These are phyloP conservation scores for Cirrhinus molitorella DNA, from an alignment of 2,797 vertebrate species.

Conservation along the genomic window DNA sequence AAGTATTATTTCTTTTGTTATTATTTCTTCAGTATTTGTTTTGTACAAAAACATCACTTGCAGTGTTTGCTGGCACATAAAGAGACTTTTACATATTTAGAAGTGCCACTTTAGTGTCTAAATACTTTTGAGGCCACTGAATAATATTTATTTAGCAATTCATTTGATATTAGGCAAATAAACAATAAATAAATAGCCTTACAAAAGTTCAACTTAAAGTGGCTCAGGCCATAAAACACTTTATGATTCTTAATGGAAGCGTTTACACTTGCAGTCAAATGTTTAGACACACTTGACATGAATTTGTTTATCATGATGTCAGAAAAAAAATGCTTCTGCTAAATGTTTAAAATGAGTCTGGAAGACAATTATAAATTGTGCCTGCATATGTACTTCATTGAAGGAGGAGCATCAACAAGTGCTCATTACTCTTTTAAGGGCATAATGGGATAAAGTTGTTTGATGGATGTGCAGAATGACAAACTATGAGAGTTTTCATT, in stretches of 20 bases:
- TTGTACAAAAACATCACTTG: too few species aligned
- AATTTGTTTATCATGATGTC: background rate
- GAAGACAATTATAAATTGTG: background rate
- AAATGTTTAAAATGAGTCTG: background rate
- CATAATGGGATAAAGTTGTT: background rate
- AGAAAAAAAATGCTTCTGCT: background rate
- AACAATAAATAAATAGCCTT: background rate
- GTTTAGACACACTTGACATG: background rate
- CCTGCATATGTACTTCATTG: background rate
- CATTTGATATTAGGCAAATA: background rate
- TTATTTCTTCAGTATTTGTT: background rate
- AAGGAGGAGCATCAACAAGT: conserved; percentile 2
- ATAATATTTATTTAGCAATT: background rate
- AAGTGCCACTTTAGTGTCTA: background rate
- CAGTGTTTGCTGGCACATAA: too few species aligned
- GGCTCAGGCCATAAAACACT: background rate
- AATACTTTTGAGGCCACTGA: background rate
- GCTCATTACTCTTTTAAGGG: background rate
- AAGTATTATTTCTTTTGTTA: background rate
- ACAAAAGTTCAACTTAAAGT: background rate
- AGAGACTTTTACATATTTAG: background rate
- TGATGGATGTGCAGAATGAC: background rate
- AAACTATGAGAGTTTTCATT: background rate
- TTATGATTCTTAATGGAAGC: background rate
- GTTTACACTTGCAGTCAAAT: background rate